Evolutionary conservation across 2,797 vertebrate genomes (phyloP).

Genomic region (Xenentodon cancila): DNA sequence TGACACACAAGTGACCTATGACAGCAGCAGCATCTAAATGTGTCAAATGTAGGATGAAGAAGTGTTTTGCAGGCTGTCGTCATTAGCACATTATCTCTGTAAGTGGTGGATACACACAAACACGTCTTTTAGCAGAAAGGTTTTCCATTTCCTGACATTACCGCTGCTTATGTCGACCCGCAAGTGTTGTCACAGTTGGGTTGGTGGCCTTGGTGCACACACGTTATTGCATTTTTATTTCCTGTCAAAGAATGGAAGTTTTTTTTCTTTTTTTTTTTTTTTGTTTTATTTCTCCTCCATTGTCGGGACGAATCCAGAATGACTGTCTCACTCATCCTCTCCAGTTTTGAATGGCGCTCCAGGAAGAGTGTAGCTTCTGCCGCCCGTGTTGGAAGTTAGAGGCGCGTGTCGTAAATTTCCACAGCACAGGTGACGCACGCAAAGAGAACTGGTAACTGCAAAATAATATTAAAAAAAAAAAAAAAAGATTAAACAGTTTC

Average conservation of each 20-base stretch:
- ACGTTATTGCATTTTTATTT: background rate
- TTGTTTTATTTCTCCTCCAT: no score
- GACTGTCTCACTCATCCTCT: no score
- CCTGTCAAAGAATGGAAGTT: no score
- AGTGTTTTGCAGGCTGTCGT: background rate
- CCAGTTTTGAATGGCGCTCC: no score
- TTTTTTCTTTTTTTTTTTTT: no score
- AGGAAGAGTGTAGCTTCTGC: no score
- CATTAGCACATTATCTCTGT: background rate
- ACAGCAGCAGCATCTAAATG: background rate
- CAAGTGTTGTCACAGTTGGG: background rate
- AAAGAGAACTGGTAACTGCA: background rate
- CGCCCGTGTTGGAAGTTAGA: no score
- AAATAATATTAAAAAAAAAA: background rate
- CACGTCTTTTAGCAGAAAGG: background rate
- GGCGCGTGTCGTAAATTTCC: no score
- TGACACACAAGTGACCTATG: slow-evolving; percentile 8
- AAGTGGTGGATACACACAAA: background rate
- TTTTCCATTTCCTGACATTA: background rate
- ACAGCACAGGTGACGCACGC: no score
- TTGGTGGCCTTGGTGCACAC: background rate
- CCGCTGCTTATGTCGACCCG: background rate
- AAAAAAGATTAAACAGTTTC: background rate
- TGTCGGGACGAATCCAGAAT: no score
- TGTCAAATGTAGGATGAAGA: slow-evolving; percentile 9